A percentile compares a stretch with the other conserved stretches of the same genome.
phyloP scores from a whole-genome alignment of 2,113 vertebrate species.

The Arothron firmamentum region DNA sequence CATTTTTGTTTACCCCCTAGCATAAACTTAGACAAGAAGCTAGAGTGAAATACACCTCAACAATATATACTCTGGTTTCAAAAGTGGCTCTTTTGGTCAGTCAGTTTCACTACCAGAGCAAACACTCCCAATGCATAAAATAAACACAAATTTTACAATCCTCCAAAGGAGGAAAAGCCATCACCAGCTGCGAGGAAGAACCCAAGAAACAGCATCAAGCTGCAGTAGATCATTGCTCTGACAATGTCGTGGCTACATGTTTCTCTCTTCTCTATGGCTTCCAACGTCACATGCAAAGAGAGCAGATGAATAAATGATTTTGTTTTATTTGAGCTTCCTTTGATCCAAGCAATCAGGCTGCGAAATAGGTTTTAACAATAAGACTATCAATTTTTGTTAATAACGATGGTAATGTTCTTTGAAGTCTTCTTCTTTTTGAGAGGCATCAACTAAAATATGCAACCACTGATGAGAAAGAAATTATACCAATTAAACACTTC shows the following conservation, averaged over 20 bases:
- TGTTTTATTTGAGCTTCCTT: too few relatives aligned
- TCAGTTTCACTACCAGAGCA: slow-evolving; percentile 23
- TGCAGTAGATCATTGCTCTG: slow-evolving; percentile 28
- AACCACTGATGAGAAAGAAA: too few relatives aligned
- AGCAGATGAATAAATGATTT: slow-evolving; percentile 21
- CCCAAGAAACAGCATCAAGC: slow-evolving; percentile 22
- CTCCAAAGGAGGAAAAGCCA: slow-evolving; percentile 26
- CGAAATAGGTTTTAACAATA: too few relatives aligned
- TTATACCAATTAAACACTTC: too few relatives aligned
- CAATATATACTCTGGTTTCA: slow-evolving; percentile 14
- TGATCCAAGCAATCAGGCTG: too few relatives aligned
- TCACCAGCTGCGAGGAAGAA: slow-evolving; percentile 29
- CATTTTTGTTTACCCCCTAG: background rate
- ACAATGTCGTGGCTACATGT: slow-evolving; percentile 14
- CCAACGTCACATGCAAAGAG: slow-evolving; percentile 13
- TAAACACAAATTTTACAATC: slow-evolving; percentile 23
- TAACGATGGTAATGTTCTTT: too few relatives aligned
- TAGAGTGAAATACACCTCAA: background rate
- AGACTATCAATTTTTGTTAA: too few relatives aligned
- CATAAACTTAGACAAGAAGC: background rate
- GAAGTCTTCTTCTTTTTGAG: too few relatives aligned
- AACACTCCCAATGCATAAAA: slow-evolving; percentile 35
- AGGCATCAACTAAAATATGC: too few relatives aligned
- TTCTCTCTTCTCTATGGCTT: background rate
- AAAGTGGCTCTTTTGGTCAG: slow-evolving; percentile 26